Base-by-base conservation (phyloP, 1,140 invertebrate genomes). In the Anastrepha obliqua region DNA sequence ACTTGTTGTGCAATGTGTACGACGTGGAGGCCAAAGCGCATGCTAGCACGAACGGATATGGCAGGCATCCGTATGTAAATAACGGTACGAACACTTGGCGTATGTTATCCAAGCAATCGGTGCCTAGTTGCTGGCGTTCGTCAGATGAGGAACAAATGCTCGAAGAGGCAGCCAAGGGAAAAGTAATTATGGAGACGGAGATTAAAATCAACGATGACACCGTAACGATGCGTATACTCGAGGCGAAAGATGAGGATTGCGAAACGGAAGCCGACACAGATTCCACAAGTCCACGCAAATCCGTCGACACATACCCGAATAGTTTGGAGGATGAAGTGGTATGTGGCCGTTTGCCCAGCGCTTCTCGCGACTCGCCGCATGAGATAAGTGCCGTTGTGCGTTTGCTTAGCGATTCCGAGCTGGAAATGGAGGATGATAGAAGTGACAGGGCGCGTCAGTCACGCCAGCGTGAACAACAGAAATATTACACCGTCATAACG, bases 161-260 rank as follows among this genome's bases (percentile, higher is more conserved):
- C 13, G 87, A 87, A 15, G 70, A 87, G 47, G 64, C 70, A 42
- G 39, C 51, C 29, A 91, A 90, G 20, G 92, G 92, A 6, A 95
- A 96, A 93, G 95, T 97, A 0, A 96, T 97, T 62, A 94, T 97
- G 87, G 96, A 97, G 93, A 97, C 96, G 0, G 96, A 97, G 94
- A 96, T 97, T 20, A 96, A 97, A 90, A 96, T 97, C 86, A 95
- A 96, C 89, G 95, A 96, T 13, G 96, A 97, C 86, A 96, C 96
- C 0, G 96, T 97, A 11, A 97, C 96, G 0, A 97, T 97, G 96
- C 96, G 96, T 2, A 96, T 97, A 87, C 92, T 97, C 0, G 96
- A 97, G 91, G 96, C 96, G 90, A 95, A 94, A 51, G 89, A 91
- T 47, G 93, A 88, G n/a, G 86, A 88, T 51, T 64, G 47, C 39